A percentile compares a stretch with the other conserved stretches of the same genome.
Conservation (phyloP, 2,888 invertebrate genomes). For the Caenorhabditis macrosperma region DNA sequence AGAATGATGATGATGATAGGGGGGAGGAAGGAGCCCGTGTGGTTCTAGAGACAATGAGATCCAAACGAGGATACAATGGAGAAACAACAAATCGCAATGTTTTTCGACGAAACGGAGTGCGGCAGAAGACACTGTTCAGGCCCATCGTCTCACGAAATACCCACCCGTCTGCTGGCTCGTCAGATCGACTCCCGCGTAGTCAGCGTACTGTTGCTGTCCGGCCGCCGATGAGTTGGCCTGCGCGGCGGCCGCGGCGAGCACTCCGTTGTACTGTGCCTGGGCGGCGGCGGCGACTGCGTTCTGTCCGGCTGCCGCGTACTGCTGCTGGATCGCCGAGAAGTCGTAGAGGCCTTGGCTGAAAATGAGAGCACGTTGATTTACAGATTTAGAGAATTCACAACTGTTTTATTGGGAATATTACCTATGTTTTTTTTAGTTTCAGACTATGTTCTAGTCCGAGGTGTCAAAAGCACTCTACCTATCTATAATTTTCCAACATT, state of each 20-base stretch:
- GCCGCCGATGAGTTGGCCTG: constrained; percentile 14
- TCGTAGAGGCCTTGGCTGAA: constrained; percentile 60
- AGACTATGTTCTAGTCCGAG: no score
- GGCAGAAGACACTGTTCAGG: no score
- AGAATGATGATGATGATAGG: not conserved
- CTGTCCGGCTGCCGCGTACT: constrained; percentile 52
- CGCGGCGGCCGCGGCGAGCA: constrained; percentile 16
- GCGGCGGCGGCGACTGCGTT: constrained; percentile 49
- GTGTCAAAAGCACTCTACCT: no score
- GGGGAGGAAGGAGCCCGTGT: not conserved
- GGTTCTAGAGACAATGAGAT: not conserved
- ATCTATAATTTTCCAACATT: no score
- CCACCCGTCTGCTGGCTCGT: constrained; percentile 60
- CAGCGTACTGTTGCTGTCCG: constrained; percentile 57
- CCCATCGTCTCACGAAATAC: constrained; percentile 62
- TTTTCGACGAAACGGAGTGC: no score
- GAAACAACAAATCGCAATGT: no score
- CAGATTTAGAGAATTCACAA: not conserved
- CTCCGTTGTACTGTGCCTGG: constrained; percentile 39
- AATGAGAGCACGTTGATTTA: no score
- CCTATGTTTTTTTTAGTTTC: no score
- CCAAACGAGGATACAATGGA: not conserved
- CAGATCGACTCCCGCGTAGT: constrained; percentile 65
- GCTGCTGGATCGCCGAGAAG: constrained; percentile 52
- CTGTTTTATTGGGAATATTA: no score